Evolutionary conservation across 1,140 invertebrate genomes (phyloP), one percentile per base, ranked within the genome.

Genomic region (Galleria mellonella): DNA sequence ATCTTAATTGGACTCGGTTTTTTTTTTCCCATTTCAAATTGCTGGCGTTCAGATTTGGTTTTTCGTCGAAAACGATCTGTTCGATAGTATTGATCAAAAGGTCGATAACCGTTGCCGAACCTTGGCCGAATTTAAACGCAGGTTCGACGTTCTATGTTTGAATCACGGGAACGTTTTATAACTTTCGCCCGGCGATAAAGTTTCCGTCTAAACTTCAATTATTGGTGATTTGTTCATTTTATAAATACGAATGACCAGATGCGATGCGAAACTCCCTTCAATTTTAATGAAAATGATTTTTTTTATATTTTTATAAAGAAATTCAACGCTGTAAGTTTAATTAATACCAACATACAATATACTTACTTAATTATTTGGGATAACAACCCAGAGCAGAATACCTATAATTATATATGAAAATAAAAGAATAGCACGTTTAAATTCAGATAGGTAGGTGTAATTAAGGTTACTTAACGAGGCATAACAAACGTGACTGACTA

Each of bases 111-210:
- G 47, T 31, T 13, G 60, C n/a, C n/a, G 53, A 72, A 83, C 79
- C 79, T 83, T 83, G 79, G 79, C 79, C 79, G 76, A 81, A 69
- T 82, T 82, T 65, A 68, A 72, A 74, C 63, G 47, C 61, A 69
- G 63, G 70, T 71, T 61, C 56, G 61, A 55, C 51, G 57, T 57
- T 79, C 77, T 63, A 59, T 46, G 75, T 47, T 67, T 60, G 59
- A 61, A 65, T 62, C 62, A 58, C 56, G 45, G 48, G 45, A 53
- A 44, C 62, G 70, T 77, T 77, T 81, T 71, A 76, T 64, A 76
- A 77, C 72, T 74, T 77, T 77, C 63, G 62, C 52, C 55, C 60
- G 57, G 55, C 59, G 56, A 66, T 81, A 74, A 74, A 77, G 49
- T 75, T 72, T 64, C 70, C 51, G 64, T 57, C 51, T 60, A 43